Evolutionary conservation across 2,113 vertebrate species (phyloP), one percentile per base, ranked within the genome.

Genomic region (Erpornis zantholeuca): DNA sequence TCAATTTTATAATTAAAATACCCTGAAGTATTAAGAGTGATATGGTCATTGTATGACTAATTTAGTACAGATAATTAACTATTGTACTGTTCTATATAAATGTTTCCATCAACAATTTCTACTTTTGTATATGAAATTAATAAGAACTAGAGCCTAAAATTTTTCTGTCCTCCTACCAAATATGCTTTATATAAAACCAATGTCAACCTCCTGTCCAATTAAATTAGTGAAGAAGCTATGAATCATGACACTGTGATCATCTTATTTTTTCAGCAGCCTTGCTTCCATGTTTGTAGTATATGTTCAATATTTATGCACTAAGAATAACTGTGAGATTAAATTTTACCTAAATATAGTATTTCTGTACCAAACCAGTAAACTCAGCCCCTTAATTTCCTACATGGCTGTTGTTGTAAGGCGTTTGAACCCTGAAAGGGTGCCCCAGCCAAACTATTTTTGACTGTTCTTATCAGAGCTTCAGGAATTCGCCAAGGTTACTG

Each of bases 241-340:
- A 53, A 19, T 49, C 38, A 13, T 16, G 21, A 70, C 9, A 11
- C 28, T 50, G 31, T 0, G 0, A 49, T 15, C 6, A 28, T 35
- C 6, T 14, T 15, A 38, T n/a, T 38, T 60, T 75, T 87, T 35
- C 40, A 65, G 25, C 24, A 40, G 14, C 8, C 17, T 45, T 86
- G 29, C 22, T 82, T 82, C 68, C 61, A 15, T 29, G 7, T 61
- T 54, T 85, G 22, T 24, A 81, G 35, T 7, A 49, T 66, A 45
- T n/a, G 12, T 31, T 90, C 28, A 54, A 11, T 65, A 82, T 29
- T 33, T 31, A 29, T 10, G 25, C 15, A 9, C 5, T 54, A 35
- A 56, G 21, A 65, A 49, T 25, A 79, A 79, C 25, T 17, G 12
- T 36, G 38, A 60, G 31, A 29, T 38, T 78, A 35, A 49, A 70